Evolutionary conservation across 1,140 invertebrate species (phyloP).

Genomic region (Arion vulgaris): DNA sequence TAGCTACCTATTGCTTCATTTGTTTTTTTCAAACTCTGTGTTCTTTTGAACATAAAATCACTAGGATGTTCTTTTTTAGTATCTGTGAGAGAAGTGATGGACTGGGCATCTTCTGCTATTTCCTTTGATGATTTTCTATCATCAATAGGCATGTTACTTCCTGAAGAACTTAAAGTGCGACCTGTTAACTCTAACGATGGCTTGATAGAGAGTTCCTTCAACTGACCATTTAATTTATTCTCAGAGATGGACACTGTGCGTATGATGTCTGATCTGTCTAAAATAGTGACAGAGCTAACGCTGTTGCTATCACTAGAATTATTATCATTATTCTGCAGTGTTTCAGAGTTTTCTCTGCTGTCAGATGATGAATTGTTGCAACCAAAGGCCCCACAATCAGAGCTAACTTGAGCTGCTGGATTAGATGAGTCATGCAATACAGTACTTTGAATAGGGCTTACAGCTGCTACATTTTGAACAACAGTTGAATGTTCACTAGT

Average conservation of each 20-base stretch:
- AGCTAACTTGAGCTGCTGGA: neutral
- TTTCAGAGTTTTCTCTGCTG: neutral
- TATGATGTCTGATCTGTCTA: slow-evolving; percentile 14
- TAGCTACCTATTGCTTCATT: slow-evolving; percentile 65
- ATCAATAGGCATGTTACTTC: neutral
- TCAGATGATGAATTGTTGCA: neutral
- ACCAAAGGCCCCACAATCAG: neutral
- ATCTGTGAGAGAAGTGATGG: slow-evolving; percentile 34
- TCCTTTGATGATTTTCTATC: neutral
- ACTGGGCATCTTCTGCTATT: slow-evolving; percentile 25
- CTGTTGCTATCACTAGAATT: neutral
- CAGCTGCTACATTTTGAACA: neutral
- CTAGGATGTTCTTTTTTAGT: slow-evolving; percentile 11
- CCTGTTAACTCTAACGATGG: slow-evolving; percentile 12
- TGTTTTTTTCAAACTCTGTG: slow-evolving; percentile 50
- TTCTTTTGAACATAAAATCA: slow-evolving; percentile 40
- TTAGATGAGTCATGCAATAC: neutral
- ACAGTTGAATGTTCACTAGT: neutral
- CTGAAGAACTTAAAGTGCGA: slow-evolving; percentile 9
- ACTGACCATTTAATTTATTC: slow-evolving; percentile 26
- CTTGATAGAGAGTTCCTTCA: slow-evolving; percentile 11
- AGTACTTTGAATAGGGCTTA: neutral
- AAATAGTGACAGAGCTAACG: neutral
- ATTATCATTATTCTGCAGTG: neutral
- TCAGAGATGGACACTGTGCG: slow-evolving; percentile 31